Base-by-base conservation (phyloP, 2,113 vertebrate genomes). In the Cryptotis parvus region DNA sequence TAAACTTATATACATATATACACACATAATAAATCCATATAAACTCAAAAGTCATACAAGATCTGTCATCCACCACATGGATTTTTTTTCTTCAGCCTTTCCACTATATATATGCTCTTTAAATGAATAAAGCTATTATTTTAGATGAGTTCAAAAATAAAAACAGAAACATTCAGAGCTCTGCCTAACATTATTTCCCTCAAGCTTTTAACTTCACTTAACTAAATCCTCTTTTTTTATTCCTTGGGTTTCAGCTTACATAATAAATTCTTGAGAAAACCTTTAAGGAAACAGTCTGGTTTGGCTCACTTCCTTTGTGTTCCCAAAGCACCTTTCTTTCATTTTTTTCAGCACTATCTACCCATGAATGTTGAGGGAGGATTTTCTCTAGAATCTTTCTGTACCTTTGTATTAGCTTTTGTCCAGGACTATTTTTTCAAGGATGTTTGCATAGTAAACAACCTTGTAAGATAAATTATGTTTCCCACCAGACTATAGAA, bases 131-230 rank as follows among this genome's bases (percentile, higher is more conserved):
- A 55, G 24, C 55, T 87, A 3, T 80, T 65, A 41, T 20, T 41
- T 77, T 61, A 29, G 75, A 65, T 37, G n/a, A 41, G 24, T 58
- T 83, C 45, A 37, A 87, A 91, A 79, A 89, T 33, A 84, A 69
- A 41, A 75, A 49, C 45, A 52, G 81, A 87, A n/a, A 83, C 41
- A 0, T 41, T 11, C 29, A 10, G 4, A 7, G 12, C 61, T 20
- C 24, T 41, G 16, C 11, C 75, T 75, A 52, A 81, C 35, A 49
- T 80, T 66, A 68, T 52, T 75, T 35, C 45, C 4, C 45, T 74
- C 9, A 4, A 29, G 0, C 2, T 89, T 37, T 35, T 55, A 65
- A 65, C 37, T 89, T 89, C 18, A 35, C 9, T 78, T 52, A 58
- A 55, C 8, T 69, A 14, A 75, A 26, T 81, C 14, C 69, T 61